These are phyloP conservation scores for Tachina lurida DNA, from an alignment of 2,888 invertebrate genomes.

Conservation along the genomic window DNA sequence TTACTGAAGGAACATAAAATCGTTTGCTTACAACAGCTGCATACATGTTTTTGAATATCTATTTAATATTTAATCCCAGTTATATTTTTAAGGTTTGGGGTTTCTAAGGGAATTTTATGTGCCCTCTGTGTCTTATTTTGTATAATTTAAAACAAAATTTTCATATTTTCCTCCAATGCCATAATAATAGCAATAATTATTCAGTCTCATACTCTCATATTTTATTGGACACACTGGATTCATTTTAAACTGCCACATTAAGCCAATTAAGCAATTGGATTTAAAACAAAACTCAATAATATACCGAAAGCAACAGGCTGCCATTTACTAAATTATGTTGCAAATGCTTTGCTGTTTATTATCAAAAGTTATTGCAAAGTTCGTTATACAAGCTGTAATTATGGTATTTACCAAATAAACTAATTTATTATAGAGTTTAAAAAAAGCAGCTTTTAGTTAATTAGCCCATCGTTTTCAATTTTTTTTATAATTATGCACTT, in stretches of 20 bases:
- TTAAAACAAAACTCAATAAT: no score
- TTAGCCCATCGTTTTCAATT: not conserved
- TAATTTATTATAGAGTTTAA: constrained; percentile 49
- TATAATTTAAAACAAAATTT: constrained; percentile 1
- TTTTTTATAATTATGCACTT: not conserved
- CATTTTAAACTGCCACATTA: not conserved
- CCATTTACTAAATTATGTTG: no score
- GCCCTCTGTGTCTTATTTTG: not conserved
- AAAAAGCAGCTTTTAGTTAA: not conserved
- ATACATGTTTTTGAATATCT: no score
- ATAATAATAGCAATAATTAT: not conserved
- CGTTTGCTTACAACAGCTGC: no score
- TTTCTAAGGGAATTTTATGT: no score
- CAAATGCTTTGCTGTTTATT: not conserved
- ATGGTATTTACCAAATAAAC: constrained; percentile 43
- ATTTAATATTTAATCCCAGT: no score
- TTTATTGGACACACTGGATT: not conserved
- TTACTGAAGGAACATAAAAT: no score
- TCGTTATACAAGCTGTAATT: constrained; percentile 30
- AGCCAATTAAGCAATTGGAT: not conserved
- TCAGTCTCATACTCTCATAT: not conserved
- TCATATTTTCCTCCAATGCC: not conserved
- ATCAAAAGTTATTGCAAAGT: not conserved
- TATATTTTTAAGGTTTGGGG: no score
- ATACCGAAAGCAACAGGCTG: no score